Evolutionary conservation across 2,797 vertebrate genomes (phyloP).

Genomic region (Allobates femoralis): DNA sequence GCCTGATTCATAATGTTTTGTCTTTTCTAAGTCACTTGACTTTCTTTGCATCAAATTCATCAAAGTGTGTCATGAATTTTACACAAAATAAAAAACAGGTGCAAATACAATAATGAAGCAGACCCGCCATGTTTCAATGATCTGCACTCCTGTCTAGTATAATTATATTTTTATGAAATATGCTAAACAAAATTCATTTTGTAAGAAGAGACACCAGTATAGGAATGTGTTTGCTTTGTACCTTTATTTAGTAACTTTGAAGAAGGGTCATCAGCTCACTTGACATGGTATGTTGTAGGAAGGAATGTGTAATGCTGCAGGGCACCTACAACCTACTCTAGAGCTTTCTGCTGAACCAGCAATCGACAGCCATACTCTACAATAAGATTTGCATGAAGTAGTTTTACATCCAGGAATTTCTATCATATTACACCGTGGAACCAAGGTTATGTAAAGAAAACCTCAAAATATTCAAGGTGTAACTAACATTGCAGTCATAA

Average conservation of each 20-base stretch:
- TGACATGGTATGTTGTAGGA: conserved; percentile 46
- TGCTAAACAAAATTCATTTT: not conserved
- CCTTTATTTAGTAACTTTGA: conserved; percentile 27
- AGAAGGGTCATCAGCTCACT: conserved; percentile 33
- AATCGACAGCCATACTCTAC: not conserved
- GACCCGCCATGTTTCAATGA: not conserved
- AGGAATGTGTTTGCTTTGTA: conserved; percentile 8
- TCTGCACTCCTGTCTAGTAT: not conserved
- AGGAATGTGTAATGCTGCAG: conserved; percentile 54
- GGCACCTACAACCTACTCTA: conserved; percentile 11
- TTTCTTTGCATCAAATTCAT: too few relatives aligned
- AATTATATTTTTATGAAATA: not conserved
- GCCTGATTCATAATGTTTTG: too few relatives aligned
- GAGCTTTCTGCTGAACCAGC: not conserved
- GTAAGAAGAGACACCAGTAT: not conserved
- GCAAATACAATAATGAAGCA: not conserved
- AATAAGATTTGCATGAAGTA: not conserved
- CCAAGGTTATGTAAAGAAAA: not conserved
- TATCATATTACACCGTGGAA: not conserved
- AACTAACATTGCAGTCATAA: not conserved
- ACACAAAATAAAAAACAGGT: too few relatives aligned
- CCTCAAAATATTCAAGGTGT: too few relatives aligned
- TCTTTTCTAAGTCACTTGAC: too few relatives aligned
- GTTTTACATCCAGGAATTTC: not conserved
- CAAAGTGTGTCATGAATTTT: too few relatives aligned